These are phyloP conservation scores for Bubo blakistoni DNA, from an alignment of 2,113 vertebrate species.

Conservation along the genomic window DNA sequence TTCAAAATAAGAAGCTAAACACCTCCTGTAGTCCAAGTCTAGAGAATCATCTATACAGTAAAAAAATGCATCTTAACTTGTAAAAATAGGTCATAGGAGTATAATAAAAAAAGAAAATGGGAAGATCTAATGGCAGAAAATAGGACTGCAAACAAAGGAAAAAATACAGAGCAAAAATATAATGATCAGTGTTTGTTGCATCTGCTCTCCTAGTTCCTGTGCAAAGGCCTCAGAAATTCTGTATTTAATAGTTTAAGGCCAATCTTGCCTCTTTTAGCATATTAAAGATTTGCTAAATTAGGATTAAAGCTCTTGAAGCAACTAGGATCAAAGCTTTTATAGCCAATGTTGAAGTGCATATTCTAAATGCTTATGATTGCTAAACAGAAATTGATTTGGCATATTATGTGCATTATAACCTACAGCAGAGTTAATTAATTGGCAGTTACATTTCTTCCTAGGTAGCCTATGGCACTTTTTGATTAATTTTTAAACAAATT, in stretches of 20 bases:
- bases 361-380: slow-evolving; percentile 54
- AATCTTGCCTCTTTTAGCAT: slow-evolving; percentile 37
- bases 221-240: slow-evolving; percentile 30
- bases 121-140: not conserved
- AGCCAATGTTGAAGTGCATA: slow-evolving; percentile 12
- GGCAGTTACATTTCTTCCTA: slow-evolving; percentile 44
- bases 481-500: slow-evolving; percentile 59
- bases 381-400: slow-evolving; percentile 45
- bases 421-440: slow-evolving; percentile 65
- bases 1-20: not conserved
- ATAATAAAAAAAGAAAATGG: not conserved
- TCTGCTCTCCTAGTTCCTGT: not conserved
- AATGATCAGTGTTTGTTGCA: not conserved
- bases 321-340: slow-evolving; percentile 56
- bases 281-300: slow-evolving; percentile 55
- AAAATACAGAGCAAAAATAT: not conserved
- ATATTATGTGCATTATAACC: slow-evolving; percentile 54
- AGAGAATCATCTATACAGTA: not conserved
- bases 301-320: slow-evolving; percentile 41
- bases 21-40: not conserved
- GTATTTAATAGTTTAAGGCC: slow-evolving; percentile 30
- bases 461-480: slow-evolving; percentile 31
- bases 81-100: not conserved
- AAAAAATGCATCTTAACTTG: not conserved
- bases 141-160: not conserved